These are phyloP conservation scores for Heptranchias perlo DNA, from an alignment of 2,113 vertebrate genomes.

Conservation along the genomic window DNA sequence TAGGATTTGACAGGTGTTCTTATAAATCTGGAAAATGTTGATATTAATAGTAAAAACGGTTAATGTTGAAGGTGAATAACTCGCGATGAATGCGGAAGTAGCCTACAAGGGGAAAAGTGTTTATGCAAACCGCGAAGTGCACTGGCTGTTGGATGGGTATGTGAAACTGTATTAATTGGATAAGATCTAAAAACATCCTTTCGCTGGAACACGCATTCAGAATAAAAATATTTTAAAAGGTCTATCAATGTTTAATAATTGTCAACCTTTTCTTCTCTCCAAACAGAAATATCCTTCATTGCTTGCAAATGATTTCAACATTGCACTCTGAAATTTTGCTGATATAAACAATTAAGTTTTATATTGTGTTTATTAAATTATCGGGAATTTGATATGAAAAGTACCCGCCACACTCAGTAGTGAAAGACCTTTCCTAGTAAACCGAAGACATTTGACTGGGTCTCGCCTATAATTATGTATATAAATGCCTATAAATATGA, in stretches of 20 bases:
- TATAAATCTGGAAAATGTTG: background rate
- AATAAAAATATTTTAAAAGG: background rate
- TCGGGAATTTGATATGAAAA: background rate
- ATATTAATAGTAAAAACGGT: background rate
- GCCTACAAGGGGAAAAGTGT: background rate
- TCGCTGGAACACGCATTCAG: background rate
- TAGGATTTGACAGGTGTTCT: background rate
- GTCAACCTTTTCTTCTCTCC: too few species aligned
- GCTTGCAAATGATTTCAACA: background rate
- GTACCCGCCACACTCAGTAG: background rate
- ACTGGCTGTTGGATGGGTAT: background rate
- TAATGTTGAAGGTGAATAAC: background rate
- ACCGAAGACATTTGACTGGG: background rate
- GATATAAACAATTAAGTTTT: background rate
- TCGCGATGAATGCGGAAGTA: slow-evolving; percentile 14
- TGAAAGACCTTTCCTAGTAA: too few species aligned
- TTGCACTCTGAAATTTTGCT: background rate
- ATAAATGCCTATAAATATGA: too few species aligned
- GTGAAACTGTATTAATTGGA: background rate
- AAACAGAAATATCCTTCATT: background rate
- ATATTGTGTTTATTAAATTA: background rate
- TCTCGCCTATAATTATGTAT: background rate
- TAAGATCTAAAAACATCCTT: background rate
- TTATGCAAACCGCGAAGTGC: background rate
- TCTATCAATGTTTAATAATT: background rate